phyloP scores from a whole-genome alignment of 2,113 vertebrate species.

The Polypterus senegalus region DNA sequence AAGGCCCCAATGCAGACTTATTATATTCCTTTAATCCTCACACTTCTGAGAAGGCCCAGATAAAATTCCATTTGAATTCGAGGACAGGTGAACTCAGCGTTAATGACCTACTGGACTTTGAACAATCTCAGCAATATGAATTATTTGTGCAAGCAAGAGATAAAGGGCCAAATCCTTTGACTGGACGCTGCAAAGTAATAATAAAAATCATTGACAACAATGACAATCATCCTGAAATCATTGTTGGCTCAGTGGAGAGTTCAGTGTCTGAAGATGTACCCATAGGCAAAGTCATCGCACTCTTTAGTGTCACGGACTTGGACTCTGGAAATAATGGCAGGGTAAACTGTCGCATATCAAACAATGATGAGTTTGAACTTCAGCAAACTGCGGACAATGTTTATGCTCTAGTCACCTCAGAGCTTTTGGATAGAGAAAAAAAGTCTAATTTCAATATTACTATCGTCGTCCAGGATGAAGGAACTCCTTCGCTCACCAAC shows the following conservation, averaged over 20 bases:
- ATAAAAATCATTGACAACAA: constrained; percentile 34
- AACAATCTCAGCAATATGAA: constrained; percentile 28
- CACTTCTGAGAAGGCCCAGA: constrained; percentile 30
- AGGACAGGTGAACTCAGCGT: constrained; percentile 27
- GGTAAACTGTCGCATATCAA: constrained; percentile 35
- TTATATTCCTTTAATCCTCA: constrained; percentile 28
- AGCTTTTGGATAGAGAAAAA: constrained; percentile 42
- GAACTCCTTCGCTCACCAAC: constrained; percentile 42
- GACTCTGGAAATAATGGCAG: constrained; percentile 42
- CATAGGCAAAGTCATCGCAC: constrained; percentile 40
- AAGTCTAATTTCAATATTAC: constrained; percentile 43
- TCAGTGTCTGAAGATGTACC: constrained; percentile 38
- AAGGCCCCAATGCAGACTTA: constrained; percentile 38
- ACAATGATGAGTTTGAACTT: constrained; percentile 35
- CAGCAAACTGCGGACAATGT: constrained; percentile 42
- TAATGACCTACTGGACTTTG: constrained; percentile 29
- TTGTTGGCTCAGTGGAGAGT: constrained; percentile 49
- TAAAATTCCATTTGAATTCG: constrained; percentile 23
- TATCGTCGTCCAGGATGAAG: constrained; percentile 40
- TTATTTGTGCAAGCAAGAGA: constrained; percentile 32
- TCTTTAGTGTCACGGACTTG: constrained; percentile 45
- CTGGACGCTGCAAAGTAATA: constrained; percentile 26
- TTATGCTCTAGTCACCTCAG: constrained; percentile 40
- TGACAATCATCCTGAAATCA: constrained; percentile 54
- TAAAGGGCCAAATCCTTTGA: constrained; percentile 19